Evolutionary conservation across 2,888 invertebrate species (phyloP), one percentile per base, ranked within the genome.

Genomic region (Spialia ferax): DNA sequence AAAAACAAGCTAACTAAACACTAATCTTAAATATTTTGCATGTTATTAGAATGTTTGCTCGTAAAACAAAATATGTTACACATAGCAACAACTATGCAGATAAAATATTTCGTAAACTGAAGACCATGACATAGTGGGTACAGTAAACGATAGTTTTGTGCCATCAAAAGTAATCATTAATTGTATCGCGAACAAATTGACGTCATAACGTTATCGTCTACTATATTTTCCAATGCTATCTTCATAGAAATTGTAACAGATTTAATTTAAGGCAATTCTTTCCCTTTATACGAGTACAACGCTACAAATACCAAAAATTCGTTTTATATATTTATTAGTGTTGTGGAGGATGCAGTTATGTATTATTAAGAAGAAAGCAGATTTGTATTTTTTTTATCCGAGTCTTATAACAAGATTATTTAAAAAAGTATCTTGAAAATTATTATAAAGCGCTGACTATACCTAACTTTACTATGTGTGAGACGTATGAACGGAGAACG

Each of bases 81-180:
- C 42, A 15, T 42, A n/a, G 35, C 23, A 54, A 54, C n/a, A 54
- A n/a, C 22, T 4, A 32, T 50, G 61, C 32, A 22, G 13, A 35
- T 35, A 32, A 32, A 26, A 38, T 22, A 45, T 67, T 70, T 69
- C 56, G 32, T 68, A 60, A 68, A 59, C 56, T 32, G 57, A 63
- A 18, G 42, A 42, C 42, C 42, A 2, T 42, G 50, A 62, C 70
- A 69, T 72, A 52, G 18, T 66, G 68, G 54, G 29, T 7, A 55
- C 22, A 57, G 56, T 22, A 66, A 55, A 60, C 61, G 35, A 57
- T 65, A 66, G 56, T 59, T 66, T 60, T 23, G 61, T 60, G 20
- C n/a, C 23, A 50, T 38, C 32, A 1, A 32, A 32, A 32, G 32
- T 11, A 32, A 32, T 11, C 50, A 62, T 62, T 63, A n/a, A 50